phyloP scores from a whole-genome alignment of 2,888 invertebrate genomes.

The Tryphoninae sp. region DNA sequence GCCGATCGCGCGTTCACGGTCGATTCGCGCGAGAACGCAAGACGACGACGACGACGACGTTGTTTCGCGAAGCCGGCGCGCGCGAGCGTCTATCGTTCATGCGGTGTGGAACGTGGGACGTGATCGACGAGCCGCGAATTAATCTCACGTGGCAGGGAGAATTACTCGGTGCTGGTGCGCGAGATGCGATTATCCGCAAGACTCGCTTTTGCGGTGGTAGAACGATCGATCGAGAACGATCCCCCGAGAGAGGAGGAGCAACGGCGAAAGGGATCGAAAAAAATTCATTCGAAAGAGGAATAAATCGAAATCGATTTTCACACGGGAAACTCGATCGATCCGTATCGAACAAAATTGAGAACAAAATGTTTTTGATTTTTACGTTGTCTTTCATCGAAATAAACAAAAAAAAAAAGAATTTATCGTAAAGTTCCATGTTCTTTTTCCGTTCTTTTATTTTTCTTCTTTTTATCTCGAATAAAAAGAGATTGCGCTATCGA shows the following conservation, averaged over 20 bases:
- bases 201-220: constrained; percentile 51
- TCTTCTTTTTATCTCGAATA: background rate
- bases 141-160: constrained; percentile 60
- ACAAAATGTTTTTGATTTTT: background rate
- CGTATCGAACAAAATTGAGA: constrained; percentile 7
- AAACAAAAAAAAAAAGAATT: background rate
- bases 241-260: constrained; percentile 7
- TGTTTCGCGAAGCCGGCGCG: background rate
- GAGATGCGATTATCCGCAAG: constrained; percentile 60
- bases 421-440: background rate
- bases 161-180: constrained; percentile 57
- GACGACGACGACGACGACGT: background rate
- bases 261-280: constrained; percentile 11
- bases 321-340: background rate
- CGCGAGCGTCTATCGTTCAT: background rate
- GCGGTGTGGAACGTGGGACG: constrained; percentile 46
- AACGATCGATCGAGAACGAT: constrained; percentile 54
- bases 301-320: constrained; percentile 8
- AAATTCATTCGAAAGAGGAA: constrained; percentile 4
- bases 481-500: constrained; percentile 1
- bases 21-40: background rate
- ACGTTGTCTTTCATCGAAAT: no score
- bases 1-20: constrained; percentile 42
- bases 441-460: background rate
- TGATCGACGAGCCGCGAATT: constrained; percentile 60